These are phyloP conservation scores for Pyrocoelia pectoralis DNA, from an alignment of 2,888 invertebrate species.

Conservation along the genomic window DNA sequence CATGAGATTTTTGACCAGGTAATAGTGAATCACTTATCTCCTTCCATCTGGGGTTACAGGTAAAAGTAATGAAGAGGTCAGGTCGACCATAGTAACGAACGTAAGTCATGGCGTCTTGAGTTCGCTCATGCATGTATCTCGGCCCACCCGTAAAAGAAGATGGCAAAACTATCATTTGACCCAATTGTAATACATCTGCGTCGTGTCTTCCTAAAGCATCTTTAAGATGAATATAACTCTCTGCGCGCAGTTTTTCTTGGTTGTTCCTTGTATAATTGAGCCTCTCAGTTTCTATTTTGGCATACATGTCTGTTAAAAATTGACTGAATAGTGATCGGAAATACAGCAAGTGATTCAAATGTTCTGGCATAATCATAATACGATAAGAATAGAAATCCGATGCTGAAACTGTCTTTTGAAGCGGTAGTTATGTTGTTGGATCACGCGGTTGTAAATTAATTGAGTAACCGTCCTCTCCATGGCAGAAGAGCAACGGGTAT, in stretches of 20 bases:
- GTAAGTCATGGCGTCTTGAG: conserved; percentile 50
- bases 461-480: no score
- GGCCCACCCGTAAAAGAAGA: conserved; percentile 47
- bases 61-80: conserved; percentile 49
- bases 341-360: conserved; percentile 44
- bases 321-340: conserved; percentile 50
- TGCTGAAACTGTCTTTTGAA: no score
- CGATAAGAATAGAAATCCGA: conserved; percentile 45
- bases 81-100: conserved; percentile 51
- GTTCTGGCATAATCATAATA: conserved; percentile 46
- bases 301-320: conserved; percentile 55
- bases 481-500: neutral
- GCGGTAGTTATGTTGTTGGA: no score
- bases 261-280: no score
- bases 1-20: conserved; percentile 17
- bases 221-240: neutral
- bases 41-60: conserved; percentile 47
- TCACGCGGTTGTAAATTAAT: conserved; percentile 44
- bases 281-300: conserved; percentile 54
- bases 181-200: conserved; percentile 40
- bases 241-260: neutral
- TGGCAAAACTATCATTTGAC: conserved; percentile 45
- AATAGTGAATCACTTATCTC: conserved; percentile 38
- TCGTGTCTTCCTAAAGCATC: conserved; percentile 27
- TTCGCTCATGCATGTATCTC: conserved; percentile 48